Base-by-base conservation (phyloP, 2,888 invertebrate genomes). In the Euzophera pinguis region DNA sequence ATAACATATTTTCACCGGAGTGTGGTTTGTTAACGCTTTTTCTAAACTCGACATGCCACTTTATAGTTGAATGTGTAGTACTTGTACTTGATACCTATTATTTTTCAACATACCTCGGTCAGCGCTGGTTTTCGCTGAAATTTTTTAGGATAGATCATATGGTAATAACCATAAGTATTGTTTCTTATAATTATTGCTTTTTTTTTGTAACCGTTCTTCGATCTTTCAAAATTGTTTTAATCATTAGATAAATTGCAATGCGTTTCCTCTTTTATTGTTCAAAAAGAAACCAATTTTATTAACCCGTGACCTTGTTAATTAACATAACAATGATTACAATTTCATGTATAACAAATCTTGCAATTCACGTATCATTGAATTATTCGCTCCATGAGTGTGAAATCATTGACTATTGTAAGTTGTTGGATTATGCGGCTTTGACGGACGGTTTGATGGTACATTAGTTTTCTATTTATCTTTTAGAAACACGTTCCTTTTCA, bases 41-140 rank as follows among this genome's bases (percentile, higher is more conserved):
- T 50, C 52, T 54, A 39, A 48, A 54, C 47, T 39, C 38, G 50
- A 51, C 52, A 43, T 56, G 56, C 52, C 53, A 53, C 59, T 59
- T 59, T 59, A 57, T 57, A 57, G 49, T 54, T 45, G 12, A 35
- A 32, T 41, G 47, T 22, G 47, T 50, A 13, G 10, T 10, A 50
- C n/a, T n/a, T n/a, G n/a, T n/a, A 50, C 39, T 32, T 50, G 49
- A 14, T 48, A 27, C 9, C 5, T 22, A 22, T 22, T 22, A 22
- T 22, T 22, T 22, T 22, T 5, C 22, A 22, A 22, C 2, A 5
- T 22, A 22, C 22, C 5, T 22, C 22, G 22, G 5, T 3, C 22
- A 3, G 2, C 22, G 22, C 2, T 22, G 22, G 5, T 3, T 5
- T 22, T 22, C 22, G 22, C 2, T 22, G 22, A 22, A 22, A 22